Conservation (phyloP, 92 coral and sea anemone genomes). For the Palythoa caribaeorum region DNA sequence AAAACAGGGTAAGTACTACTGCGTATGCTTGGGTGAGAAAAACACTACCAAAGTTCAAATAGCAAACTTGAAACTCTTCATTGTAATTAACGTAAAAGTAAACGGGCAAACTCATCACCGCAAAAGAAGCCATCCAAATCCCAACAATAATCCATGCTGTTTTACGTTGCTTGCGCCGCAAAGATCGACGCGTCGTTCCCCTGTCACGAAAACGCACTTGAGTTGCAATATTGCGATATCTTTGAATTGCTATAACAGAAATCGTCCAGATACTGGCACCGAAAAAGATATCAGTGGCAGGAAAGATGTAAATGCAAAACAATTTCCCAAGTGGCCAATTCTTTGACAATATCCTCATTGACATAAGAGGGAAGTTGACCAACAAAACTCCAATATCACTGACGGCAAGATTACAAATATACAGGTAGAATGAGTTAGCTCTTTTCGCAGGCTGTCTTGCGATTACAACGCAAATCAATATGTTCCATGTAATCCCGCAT, state of each 20-base stretch:
- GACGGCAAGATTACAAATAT: conserved; percentile 39
- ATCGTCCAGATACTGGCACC: conserved; percentile 49
- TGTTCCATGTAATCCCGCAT: conserved; percentile 36
- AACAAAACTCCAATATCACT: conserved; percentile 41
- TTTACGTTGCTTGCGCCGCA: background rate
- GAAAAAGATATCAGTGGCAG: conserved; percentile 41
- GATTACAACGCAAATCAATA: conserved; percentile 38
- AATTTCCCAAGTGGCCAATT: conserved; percentile 33
- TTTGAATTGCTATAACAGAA: conserved; percentile 34
- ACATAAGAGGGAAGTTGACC: conserved; percentile 32
- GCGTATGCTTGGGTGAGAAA: background rate
- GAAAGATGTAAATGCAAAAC: conserved; percentile 30
- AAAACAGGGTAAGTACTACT: background rate
- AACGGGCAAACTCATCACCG: conserved; percentile 29
- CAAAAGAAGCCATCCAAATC: conserved; percentile 29
- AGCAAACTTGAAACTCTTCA: background rate
- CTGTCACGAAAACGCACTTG: conserved; percentile 27
- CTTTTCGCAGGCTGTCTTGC: conserved; percentile 26
- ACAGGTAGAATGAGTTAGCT: conserved; percentile 21
- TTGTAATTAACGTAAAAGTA: conserved; percentile 2
- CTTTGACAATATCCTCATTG: background rate
- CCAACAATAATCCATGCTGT: conserved; percentile 25
- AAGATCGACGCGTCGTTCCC: conserved; percentile 16
- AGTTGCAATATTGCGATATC: conserved; percentile 46
- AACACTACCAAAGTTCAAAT: background rate